Evolutionary conservation across 2,888 invertebrate genomes (phyloP), one percentile per base, ranked within the genome.

Genomic region (Pandemis corylana): DNA sequence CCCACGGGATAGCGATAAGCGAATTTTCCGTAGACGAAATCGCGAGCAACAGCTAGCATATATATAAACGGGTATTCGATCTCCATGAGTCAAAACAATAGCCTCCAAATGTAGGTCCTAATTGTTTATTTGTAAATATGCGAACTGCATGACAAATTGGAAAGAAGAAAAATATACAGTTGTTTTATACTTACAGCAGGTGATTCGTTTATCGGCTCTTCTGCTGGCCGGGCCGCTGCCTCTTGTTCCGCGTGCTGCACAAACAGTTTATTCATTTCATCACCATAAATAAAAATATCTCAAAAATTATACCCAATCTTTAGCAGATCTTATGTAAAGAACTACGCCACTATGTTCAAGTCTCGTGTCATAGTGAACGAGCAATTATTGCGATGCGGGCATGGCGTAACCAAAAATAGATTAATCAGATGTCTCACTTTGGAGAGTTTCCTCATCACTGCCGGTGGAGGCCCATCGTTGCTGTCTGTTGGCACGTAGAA

Each of bases 401-500:
- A 36, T 36, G 4, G 4, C 2, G 28, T 36, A 36, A 36, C 28
- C 28, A 15, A 15, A 15, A 20, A 15, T 0, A 56, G 2, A 20
- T 7, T 0, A 9, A 20, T 6, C 20, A 28, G 5, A 12, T 10
- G 28, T 59, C 15, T 71, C 20, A 91, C 92, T 89, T 93, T 94
- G 0, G 90, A 84, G 3, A 87, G 81, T 83, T 93, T 93, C 80
- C 90, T 94, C 78, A 93, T 83, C 41, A 94, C 87, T 1, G 89
- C 87, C 0, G 95, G 93, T 13, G 95, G 95, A 0, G 92, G 95
- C 0, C 94, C 95, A 77, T 96, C 96, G 78, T 95, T 95, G 79
- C 95, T 95, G 78, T 95, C 96, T 7, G 96, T 96, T 0, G 96
- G 96, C 10, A 97, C 97, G 84, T 97, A 97, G 86, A 97, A 97